These are phyloP conservation scores for Calephelis virginiensis DNA, from an alignment of 1,140 invertebrate species.

Conservation along the genomic window DNA sequence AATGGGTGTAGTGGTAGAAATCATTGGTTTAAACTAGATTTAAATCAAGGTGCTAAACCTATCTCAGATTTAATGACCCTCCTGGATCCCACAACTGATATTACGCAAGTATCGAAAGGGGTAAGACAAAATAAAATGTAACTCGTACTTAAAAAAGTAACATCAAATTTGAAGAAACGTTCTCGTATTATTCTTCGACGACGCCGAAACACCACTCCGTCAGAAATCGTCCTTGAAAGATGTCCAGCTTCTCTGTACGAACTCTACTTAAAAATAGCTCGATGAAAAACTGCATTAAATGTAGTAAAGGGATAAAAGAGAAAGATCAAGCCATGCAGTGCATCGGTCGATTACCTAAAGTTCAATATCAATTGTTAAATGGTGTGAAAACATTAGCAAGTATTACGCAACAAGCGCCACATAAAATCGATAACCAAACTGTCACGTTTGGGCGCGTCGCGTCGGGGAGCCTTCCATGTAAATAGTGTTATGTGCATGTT, in stretches of 20 bases:
- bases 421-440: constrained; percentile 3
- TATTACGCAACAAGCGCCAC: constrained; percentile 4
- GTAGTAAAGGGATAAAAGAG: neutral
- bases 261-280: neutral
- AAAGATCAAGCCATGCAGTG: neutral
- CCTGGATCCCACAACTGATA: too few species aligned
- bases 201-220: neutral
- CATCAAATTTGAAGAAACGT: too few species aligned
- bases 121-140: too few species aligned
- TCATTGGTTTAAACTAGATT: too few species aligned
- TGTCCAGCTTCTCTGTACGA: too few species aligned
- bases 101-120: too few species aligned
- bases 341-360: neutral
- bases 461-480: neutral
- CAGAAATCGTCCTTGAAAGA: neutral
- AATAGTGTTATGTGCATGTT: neutral
- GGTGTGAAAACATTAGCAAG: neutral
- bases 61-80: too few species aligned
- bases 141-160: too few species aligned
- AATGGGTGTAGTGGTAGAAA: too few species aligned
- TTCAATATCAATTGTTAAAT: constrained; percentile 8
- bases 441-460: constrained; percentile 5
- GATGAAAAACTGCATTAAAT: neutral
- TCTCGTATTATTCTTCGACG: neutral
- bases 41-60: too few species aligned